Evolutionary conservation across 2,113 vertebrate species (phyloP).

Genomic region (Ibidorhyncha struthersii): DNA sequence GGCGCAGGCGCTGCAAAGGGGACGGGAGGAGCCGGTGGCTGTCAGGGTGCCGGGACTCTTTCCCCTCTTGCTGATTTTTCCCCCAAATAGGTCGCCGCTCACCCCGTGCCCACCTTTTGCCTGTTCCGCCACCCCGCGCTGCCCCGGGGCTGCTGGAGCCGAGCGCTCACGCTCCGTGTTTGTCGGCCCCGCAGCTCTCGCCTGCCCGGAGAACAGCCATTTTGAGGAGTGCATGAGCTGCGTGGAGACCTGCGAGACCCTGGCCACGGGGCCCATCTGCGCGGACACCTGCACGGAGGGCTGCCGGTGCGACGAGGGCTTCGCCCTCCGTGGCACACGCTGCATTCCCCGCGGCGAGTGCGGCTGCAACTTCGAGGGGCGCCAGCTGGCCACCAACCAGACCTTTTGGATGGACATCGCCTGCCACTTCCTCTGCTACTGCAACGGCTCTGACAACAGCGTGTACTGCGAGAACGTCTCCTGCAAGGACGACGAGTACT

Average conservation of each 20-base stretch:
- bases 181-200: conserved; percentile 79
- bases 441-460: conserved; percentile 93
- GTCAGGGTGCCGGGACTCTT: not conserved
- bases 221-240: conserved; percentile 94
- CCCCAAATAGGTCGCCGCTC: fast-evolving
- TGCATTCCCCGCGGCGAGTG: conserved; percentile 89
- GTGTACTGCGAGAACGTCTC: conserved; percentile 88
- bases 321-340: conserved; percentile 78
- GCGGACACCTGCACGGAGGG: conserved; percentile 86
- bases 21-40: not conserved
- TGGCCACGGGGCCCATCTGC: conserved; percentile 83
- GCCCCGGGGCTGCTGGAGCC: fast-evolving
- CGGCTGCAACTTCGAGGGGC: conserved; percentile 88
- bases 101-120: fast-evolving
- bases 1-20: not conserved
- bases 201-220: conserved; percentile 92
- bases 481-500: conserved; percentile 89
- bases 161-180: not conserved
- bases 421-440: conserved; percentile 95
- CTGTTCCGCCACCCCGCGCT: fast-evolving
- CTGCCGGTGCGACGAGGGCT: conserved; percentile 92
- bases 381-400: conserved; percentile 88
- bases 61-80: too few relatives aligned
- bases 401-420: conserved; percentile 95
- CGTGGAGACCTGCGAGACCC: conserved; percentile 85